phyloP scores from a whole-genome alignment of 2,797 vertebrate species.

The Platalea minor region DNA sequence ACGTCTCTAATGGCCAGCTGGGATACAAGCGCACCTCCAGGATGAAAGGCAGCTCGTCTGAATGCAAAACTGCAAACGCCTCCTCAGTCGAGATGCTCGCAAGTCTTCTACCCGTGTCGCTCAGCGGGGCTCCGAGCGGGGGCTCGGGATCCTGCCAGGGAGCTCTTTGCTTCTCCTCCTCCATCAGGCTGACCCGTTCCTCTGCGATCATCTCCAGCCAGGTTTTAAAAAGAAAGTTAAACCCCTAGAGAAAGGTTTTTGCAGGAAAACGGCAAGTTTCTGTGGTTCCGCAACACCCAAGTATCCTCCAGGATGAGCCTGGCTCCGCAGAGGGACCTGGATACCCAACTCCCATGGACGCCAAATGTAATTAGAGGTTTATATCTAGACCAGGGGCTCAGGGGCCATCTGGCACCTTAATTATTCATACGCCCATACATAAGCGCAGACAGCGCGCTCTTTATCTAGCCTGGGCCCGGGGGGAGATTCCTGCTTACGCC shows the following conservation, averaged over 20 bases:
- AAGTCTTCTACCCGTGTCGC: neutral
- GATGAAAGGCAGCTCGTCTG: neutral
- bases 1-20: neutral
- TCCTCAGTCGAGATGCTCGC: neutral
- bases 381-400: slow-evolving; percentile 41
- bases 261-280: neutral
- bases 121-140: neutral
- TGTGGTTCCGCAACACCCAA: neutral
- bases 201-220: fast-evolving
- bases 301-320: neutral
- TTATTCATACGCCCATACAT: slow-evolving; percentile 17
- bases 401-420: slow-evolving; percentile 54
- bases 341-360: neutral
- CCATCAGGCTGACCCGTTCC: neutral
- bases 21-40: neutral
- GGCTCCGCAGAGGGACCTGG: neutral
- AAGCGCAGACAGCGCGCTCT: neutral
- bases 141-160: neutral
- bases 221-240: neutral
- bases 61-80: neutral
- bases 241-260: neutral
- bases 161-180: neutral
- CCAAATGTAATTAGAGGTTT: slow-evolving; percentile 12
- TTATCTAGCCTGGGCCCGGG: neutral
- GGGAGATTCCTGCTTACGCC: neutral